Percentiles rank a stretch among this genome's conserved stretches.
Evolutionary conservation across 2,113 vertebrate species (phyloP).

Genomic region (Nannobrachium achirus): DNA sequence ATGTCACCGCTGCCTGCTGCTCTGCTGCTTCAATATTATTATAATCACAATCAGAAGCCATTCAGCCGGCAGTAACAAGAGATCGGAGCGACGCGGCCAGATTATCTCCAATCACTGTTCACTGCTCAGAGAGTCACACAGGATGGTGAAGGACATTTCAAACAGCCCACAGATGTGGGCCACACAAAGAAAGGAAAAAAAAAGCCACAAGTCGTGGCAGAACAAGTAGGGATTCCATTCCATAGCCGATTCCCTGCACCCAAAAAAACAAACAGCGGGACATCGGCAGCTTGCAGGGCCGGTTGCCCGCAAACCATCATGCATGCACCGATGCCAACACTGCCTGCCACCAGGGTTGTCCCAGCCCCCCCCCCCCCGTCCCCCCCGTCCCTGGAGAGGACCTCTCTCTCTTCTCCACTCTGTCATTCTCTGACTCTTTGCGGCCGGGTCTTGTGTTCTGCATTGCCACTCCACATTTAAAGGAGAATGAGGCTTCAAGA

Average conservation of each 20-base stretch:
- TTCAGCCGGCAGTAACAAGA: slow-evolving; percentile 48
- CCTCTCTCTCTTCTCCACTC: slow-evolving; percentile 57
- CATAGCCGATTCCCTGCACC: slow-evolving; percentile 56
- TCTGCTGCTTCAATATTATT: slow-evolving; percentile 42
- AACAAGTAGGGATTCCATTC: slow-evolving; percentile 7
- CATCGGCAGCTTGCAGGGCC: slow-evolving; percentile 1
- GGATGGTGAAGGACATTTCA: slow-evolving; percentile 47
- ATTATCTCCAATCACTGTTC: slow-evolving; percentile 52
- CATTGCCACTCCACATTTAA: slow-evolving; percentile 74
- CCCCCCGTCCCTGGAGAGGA: slow-evolving; percentile 50
- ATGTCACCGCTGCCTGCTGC: not conserved
- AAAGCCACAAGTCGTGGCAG: slow-evolving; percentile 44
- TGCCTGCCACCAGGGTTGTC: slow-evolving; percentile 58
- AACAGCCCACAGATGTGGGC: slow-evolving; percentile 1
- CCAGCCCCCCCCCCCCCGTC: slow-evolving; percentile 32
- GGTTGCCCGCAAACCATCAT: slow-evolving; percentile 38
- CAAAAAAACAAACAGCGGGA: not conserved
- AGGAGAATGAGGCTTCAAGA: slow-evolving; percentile 64
- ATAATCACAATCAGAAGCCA: slow-evolving; percentile 57
- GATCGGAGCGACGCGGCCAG: slow-evolving; percentile 65
- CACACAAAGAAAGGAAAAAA: slow-evolving; percentile 31
- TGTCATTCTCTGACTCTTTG: slow-evolving; percentile 70
- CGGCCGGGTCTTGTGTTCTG: slow-evolving; percentile 66
- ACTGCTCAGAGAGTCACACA: slow-evolving; percentile 36
- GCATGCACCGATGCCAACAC: slow-evolving; percentile 20